phyloP scores from a whole-genome alignment of 2,888 invertebrate genomes.

The Tetrapedia diversipes region DNA sequence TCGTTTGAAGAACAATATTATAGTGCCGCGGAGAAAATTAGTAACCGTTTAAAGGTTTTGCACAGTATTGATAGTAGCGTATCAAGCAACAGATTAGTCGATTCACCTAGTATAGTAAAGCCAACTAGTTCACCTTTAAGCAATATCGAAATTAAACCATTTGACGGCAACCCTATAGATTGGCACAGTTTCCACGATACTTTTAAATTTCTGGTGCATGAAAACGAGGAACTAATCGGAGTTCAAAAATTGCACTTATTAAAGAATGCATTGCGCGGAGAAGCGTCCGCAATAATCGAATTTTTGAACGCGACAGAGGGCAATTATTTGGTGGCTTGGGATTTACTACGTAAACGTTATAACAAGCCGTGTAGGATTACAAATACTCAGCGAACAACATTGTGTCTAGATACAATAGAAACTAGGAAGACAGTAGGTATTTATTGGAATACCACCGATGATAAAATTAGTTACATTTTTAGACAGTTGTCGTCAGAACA shows the following conservation, averaged over 20 bases:
- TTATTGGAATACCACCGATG: too few species aligned
- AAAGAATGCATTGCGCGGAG: background rate
- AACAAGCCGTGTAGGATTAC: background rate
- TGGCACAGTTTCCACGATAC: too few species aligned
- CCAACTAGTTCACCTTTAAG: background rate
- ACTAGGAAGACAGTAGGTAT: too few species aligned
- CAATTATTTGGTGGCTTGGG: background rate
- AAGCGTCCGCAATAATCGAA: background rate
- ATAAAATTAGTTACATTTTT: too few species aligned
- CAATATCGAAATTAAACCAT: background rate
- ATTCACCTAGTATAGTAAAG: background rate
- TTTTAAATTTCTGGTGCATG: background rate
- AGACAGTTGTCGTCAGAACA: too few species aligned
- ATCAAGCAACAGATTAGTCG: background rate
- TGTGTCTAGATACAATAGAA: too few species aligned
- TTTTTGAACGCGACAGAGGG: background rate
- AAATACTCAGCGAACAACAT: background rate
- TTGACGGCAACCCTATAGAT: background rate
- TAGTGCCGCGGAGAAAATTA: background rate
- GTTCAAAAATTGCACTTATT: background rate
- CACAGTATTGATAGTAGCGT: background rate
- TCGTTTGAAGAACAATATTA: background rate
- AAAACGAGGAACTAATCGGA: background rate
- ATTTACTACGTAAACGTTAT: background rate
- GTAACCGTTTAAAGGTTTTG: background rate